phyloP scores from a whole-genome alignment of 2,888 invertebrate species.

The Chironomus tentans region DNA sequence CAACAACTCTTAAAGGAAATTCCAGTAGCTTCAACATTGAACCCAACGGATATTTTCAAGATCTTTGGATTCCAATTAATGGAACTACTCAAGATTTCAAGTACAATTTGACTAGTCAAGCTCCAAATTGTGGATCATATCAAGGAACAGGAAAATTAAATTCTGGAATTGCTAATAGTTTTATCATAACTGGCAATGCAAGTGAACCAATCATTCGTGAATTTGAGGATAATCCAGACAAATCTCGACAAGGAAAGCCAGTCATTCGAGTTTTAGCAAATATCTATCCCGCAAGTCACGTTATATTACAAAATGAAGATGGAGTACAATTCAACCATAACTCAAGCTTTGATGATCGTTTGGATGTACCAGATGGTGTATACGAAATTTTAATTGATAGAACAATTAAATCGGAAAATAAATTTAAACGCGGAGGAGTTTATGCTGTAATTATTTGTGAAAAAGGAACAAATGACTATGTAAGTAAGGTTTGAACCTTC shows the following conservation, averaged over 20 bases:
- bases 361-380: conserved; percentile 33
- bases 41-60: neutral
- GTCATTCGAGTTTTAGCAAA: conserved; percentile 35
- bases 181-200: conserved; percentile 9
- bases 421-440: conserved; percentile 51
- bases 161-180: conserved; percentile 21
- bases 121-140: neutral
- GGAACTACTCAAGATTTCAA: conserved; percentile 45
- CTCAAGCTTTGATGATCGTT: neutral
- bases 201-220: conserved; percentile 28
- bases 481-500: too few species aligned
- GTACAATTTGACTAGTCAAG: conserved; percentile 51
- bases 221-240: conserved; percentile 33
- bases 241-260: conserved; percentile 35
- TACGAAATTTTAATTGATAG: conserved; percentile 40
- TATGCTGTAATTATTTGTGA: conserved; percentile 47
- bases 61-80: conserved; percentile 34
- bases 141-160: neutral
- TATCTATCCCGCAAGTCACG: conserved; percentile 19
- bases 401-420: conserved; percentile 33
- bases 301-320: neutral
- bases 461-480: neutral
- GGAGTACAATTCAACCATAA: neutral
- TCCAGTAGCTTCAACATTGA: conserved; percentile 39
- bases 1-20: conserved; percentile 43